Percentiles rank a stretch among this genome's conserved stretches.
Conservation (phyloP, 2,888 invertebrate genomes). For the Brachylomia viminalis region DNA sequence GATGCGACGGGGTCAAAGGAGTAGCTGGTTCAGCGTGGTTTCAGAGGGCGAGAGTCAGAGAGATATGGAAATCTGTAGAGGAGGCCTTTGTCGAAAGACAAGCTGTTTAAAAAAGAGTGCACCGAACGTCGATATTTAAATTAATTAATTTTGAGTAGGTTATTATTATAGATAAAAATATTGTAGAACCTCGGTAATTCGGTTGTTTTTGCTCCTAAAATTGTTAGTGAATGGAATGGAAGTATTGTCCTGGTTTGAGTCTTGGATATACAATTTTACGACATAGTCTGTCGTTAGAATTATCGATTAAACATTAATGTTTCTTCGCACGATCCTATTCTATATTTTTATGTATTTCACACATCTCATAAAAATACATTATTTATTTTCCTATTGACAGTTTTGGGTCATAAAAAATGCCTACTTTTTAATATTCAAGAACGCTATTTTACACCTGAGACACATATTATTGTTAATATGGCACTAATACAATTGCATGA, state of each 20-base stretch:
- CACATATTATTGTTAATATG: neutral
- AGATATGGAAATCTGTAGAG: no score
- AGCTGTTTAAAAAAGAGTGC: neutral
- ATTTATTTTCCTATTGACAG: constrained; percentile 4
- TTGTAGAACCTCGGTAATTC: neutral
- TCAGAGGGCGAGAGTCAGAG: no score
- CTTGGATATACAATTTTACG: constrained; percentile 9
- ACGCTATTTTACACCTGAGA: neutral
- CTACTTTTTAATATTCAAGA: neutral
- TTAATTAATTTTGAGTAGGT: no score
- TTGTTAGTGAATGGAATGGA: neutral
- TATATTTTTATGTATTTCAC: neutral
- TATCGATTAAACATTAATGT: constrained; percentile 16
- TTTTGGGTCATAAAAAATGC: neutral
- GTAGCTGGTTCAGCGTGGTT: neutral
- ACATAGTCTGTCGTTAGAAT: neutral
- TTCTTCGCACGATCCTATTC: neutral
- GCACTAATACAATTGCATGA: neutral
- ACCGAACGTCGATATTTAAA: neutral
- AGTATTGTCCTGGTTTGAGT: neutral
- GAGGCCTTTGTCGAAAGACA: no score
- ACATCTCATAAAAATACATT: constrained; percentile 6
- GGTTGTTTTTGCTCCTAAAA: neutral
- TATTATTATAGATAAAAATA: neutral
- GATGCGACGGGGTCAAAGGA: neutral